Conservation (phyloP, 2,797 vertebrate species). For the Scarus forsteni region DNA sequence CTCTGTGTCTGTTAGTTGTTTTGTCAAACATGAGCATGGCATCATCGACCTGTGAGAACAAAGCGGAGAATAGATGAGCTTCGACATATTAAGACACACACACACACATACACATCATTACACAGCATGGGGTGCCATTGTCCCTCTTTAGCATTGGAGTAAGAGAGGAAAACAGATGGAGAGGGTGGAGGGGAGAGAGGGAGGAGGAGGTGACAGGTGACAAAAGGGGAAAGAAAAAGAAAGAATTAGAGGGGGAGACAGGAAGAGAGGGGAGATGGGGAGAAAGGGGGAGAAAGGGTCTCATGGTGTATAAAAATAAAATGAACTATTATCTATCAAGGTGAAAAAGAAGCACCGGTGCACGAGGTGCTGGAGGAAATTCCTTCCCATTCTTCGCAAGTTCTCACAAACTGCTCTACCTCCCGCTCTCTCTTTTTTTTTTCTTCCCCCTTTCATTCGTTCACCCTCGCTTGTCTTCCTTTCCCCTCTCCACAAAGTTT, state of each 20-base stretch:
- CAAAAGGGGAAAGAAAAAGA: constrained; percentile 66
- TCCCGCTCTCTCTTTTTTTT: constrained; percentile 12
- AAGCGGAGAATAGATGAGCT: constrained; percentile 75
- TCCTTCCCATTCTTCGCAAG: constrained; percentile 48
- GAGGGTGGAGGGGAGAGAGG: constrained; percentile 62
- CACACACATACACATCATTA: constrained; percentile 62
- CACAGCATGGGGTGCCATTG: constrained; percentile 84
- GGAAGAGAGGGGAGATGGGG: constrained; percentile 37
- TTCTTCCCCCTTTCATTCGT: constrained; percentile 46
- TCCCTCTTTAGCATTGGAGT: constrained; percentile 74
- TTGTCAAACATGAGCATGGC: constrained; percentile 99
- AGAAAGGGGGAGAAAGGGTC: not conserved
- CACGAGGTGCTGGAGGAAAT: constrained; percentile 37
- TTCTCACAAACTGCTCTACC: constrained; percentile 69
- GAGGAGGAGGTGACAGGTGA: constrained; percentile 73
- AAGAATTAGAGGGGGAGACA: constrained; percentile 48
- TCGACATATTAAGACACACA: constrained; percentile 53
- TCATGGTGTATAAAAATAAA: constrained; percentile 47
- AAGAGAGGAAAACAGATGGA: constrained; percentile 82
- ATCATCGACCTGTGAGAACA: constrained; percentile 93
- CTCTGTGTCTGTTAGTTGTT: constrained; percentile 99
- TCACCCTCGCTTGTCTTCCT: constrained; percentile 70
- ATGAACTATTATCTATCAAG: constrained; percentile 58
- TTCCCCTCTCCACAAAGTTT: constrained; percentile 81
- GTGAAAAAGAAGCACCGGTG: constrained; percentile 46